phyloP scores from a whole-genome alignment of 2,797 vertebrate genomes.

The Danio tinwini region DNA sequence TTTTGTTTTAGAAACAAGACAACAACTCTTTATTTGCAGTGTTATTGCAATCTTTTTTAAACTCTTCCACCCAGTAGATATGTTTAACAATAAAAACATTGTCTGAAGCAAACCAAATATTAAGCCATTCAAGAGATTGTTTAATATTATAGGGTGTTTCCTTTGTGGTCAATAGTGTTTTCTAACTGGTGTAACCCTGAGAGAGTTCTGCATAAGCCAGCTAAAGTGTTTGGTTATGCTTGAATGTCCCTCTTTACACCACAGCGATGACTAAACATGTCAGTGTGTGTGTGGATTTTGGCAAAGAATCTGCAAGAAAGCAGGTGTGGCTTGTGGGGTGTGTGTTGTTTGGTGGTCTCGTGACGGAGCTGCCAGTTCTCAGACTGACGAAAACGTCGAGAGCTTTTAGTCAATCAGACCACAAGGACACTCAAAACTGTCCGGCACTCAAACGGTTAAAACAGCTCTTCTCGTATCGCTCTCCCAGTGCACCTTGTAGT shows the following conservation, averaged over 20 bases:
- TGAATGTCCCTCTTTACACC: conserved; percentile 39
- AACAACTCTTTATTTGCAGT: no score
- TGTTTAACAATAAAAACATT: no score
- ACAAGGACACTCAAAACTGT: conserved; percentile 74
- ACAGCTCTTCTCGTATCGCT: conserved; percentile 73
- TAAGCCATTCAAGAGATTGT: neutral
- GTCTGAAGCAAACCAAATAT: neutral
- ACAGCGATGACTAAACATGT: conserved; percentile 12
- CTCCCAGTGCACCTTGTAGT: conserved; percentile 53
- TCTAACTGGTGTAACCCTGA: neutral
- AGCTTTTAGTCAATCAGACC: conserved; percentile 76
- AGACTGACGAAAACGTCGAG: conserved; percentile 67
- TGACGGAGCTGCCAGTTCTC: conserved; percentile 56
- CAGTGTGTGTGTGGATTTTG: neutral
- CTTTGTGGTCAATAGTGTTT: conserved; percentile 8
- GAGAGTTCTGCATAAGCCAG: neutral
- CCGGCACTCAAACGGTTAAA: conserved; percentile 81
- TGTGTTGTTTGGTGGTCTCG: conserved; percentile 47
- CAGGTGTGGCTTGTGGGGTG: conserved; percentile 36
- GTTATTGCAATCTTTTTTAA: no score
- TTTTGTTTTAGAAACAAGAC: no score
- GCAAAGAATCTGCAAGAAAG: conserved; percentile 2
- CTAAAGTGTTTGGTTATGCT: conserved; percentile 8
- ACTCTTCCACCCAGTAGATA: no score
- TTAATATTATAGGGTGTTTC: neutral